Conservation (phyloP, 2,888 invertebrate species). For the Phorcus lineatus region DNA sequence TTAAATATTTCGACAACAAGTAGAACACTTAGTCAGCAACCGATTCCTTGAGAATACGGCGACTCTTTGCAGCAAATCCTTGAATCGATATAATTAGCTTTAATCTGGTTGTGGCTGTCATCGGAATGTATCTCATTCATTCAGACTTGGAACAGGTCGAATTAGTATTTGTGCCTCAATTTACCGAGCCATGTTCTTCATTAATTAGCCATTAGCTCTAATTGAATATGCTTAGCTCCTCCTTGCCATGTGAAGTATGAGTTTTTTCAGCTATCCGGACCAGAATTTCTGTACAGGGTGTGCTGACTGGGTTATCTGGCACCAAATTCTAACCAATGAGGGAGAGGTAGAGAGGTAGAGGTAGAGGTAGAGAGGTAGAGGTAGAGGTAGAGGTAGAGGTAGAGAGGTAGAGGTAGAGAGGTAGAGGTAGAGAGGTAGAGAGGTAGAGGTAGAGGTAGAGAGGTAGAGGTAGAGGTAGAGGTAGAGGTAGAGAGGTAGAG, state of each 20-base stretch:
- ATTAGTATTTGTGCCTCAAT: slow-evolving; percentile 37
- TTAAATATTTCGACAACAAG: too few relatives aligned
- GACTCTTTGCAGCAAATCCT: slow-evolving; percentile 25
- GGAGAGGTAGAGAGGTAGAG: neutral
- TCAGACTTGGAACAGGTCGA: slow-evolving; percentile 29
- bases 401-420: too few relatives aligned
- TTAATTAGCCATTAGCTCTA: slow-evolving; percentile 60
- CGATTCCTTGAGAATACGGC: neutral
- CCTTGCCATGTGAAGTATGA: slow-evolving; percentile 36
- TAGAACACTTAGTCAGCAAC: too few relatives aligned
- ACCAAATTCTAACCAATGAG: neutral
- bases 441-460: too few relatives aligned
- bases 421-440: neutral
- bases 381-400: too few relatives aligned
- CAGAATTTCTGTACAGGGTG: neutral
- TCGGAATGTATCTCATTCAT: slow-evolving; percentile 41
- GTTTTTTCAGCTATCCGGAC: neutral
- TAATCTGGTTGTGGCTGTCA: slow-evolving; percentile 39
- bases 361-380: neutral
- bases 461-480: too few relatives aligned
- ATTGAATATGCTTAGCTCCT: slow-evolving; percentile 52
- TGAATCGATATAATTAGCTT: slow-evolving; percentile 38
- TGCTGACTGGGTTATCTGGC: too few relatives aligned
- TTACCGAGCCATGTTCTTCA: slow-evolving; percentile 49
- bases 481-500: too few relatives aligned